phyloP scores from a whole-genome alignment of 2,797 vertebrate species.

The Arrhamphus sclerolepis region DNA sequence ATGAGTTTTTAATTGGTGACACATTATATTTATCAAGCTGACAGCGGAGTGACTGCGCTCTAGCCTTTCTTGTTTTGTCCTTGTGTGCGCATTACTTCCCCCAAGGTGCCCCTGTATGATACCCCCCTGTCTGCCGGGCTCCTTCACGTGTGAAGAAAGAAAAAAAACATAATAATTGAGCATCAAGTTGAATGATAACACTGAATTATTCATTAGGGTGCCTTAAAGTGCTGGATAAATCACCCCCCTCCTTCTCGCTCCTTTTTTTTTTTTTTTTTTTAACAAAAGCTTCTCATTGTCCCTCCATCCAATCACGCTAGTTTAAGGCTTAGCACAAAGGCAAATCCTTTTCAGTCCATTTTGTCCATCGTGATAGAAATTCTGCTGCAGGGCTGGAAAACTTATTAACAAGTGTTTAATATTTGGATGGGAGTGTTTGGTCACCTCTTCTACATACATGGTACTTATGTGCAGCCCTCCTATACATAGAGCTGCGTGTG shows the following conservation, averaged over 20 bases:
- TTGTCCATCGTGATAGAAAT: constrained; percentile 80
- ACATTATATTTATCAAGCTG: constrained; percentile 97
- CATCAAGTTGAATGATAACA: constrained; percentile 89
- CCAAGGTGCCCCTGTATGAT: constrained; percentile 81
- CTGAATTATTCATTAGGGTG: constrained; percentile 95
- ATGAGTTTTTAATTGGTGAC: constrained; percentile 98
- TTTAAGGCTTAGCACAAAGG: constrained; percentile 80
- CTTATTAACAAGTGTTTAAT: constrained; percentile 90
- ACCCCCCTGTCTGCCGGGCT: constrained; percentile 79
- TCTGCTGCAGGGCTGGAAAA: constrained; percentile 75
- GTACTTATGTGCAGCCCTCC: constrained; percentile 41
- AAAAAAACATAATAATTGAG: constrained; percentile 85
- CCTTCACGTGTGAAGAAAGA: constrained; percentile 83
- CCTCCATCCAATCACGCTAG: constrained; percentile 71
- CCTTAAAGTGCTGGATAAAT: constrained; percentile 87
- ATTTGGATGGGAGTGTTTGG: constrained; percentile 84
- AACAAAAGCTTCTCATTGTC: constrained; percentile 85
- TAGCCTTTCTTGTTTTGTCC: constrained; percentile 88
- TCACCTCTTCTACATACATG: constrained; percentile 57
- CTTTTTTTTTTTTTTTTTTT: constrained; percentile 47
- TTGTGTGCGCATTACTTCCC: constrained; percentile 85
- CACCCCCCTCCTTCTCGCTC: constrained; percentile 58
- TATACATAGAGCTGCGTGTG: constrained; percentile 32
- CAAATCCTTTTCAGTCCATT: constrained; percentile 78
- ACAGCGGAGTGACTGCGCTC: constrained; percentile 84